A percentile compares a stretch with the other conserved stretches of the same genome.
Conservation (phyloP, 2,113 vertebrate species). For the Ochotona princeps region DNA sequence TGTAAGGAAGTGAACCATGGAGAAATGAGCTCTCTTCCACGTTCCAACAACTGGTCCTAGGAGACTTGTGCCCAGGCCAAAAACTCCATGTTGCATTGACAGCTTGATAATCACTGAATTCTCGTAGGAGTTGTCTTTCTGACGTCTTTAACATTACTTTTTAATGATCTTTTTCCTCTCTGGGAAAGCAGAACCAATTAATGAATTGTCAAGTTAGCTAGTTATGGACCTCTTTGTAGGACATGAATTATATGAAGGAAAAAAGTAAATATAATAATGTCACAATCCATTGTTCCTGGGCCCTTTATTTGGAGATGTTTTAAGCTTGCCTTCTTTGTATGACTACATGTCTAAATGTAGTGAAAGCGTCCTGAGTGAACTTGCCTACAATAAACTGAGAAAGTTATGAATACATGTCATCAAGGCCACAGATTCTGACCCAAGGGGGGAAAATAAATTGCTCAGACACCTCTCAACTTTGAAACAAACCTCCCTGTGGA, state of each 20-base stretch:
- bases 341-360: conserved; percentile 13
- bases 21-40: neutral
- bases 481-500: neutral
- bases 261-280: neutral
- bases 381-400: conserved; percentile 10
- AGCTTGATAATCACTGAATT: neutral
- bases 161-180: neutral
- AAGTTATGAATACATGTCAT: conserved; percentile 35
- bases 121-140: neutral
- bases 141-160: neutral
- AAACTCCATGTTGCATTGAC: neutral
- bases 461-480: neutral
- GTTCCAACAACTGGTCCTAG: neutral
- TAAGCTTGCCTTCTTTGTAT: neutral
- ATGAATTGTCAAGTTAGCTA: neutral
- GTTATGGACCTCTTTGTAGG: neutral
- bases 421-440: neutral
- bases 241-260: neutral
- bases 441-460: neutral
- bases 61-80: neutral
- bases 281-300: neutral
- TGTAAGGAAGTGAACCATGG: neutral
- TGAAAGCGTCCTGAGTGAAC: conserved; percentile 30
- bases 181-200: neutral
- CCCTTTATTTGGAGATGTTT: conserved; percentile 22